Base-by-base conservation (phyloP, 2,113 vertebrate species). In the Ammodytes dubius region DNA sequence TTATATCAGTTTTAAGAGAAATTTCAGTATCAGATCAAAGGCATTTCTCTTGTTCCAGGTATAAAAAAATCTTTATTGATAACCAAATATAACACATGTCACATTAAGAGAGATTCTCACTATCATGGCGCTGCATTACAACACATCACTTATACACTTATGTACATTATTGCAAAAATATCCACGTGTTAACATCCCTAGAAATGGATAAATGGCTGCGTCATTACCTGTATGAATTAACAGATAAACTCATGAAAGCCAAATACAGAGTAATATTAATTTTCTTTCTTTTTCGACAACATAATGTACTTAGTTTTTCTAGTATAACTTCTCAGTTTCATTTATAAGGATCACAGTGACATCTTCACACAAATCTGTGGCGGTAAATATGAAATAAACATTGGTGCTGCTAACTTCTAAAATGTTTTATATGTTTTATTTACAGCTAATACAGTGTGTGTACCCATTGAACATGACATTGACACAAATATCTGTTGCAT, bases 21-120 rank as follows among this genome's bases (percentile, higher is more conserved):
- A 49, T 6, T 56, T 59, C 17, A n/a, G 15, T 14, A 66, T 66
- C 40, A 47, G 6, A 66, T 73, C 52, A 39, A 39, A 57, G 54
- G 46, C 60, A 47, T 67, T 84, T 56, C 13, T 66, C 13, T 0
- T 27, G 1, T 52, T 57, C 39, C 74, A 82, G 61, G 88, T 94
- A 92, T 74, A 93, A 94, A 94, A 27, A 93, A 82, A 39, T 84
- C 72, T 93, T 93, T 93, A 93, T 91, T 90, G 82, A 90, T 84
- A 87, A 86, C 77, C 84, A 92, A 89, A 85, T 89, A 84, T 60
- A 19, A 70, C 78, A 86, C 74, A 70, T 43, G 70, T 84, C 80
- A 90, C 69, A 88, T 83, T 77, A 69, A 27, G 42, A 69, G n/a
- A 87, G 50, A 40, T 74, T 1, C 74, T 72, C 45, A 79, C 70